Evolutionary conservation across 2,113 vertebrate genomes (phyloP), one percentile per base, ranked within the genome.

Genomic region (Globicephala melas): DNA sequence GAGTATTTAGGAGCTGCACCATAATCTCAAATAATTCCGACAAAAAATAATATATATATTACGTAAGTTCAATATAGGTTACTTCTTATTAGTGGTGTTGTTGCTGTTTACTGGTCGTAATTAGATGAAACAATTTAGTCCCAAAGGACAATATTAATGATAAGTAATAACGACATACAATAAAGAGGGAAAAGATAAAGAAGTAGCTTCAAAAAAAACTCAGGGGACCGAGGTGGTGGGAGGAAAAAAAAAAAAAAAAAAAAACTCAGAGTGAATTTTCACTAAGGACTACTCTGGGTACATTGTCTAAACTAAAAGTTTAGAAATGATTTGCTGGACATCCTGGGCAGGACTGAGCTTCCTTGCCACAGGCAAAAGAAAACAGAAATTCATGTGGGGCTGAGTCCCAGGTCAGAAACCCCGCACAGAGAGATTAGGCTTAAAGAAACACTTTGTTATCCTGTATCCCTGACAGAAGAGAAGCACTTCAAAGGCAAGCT

Each of bases 241-340:
- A 50, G 50, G 0, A 4, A 13, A 50, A 15, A 50, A 47, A 47
- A 50, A 3, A 3, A 0, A 1, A 10, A 47, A 11, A 50, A 50
- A 50, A 50, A 65, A 55, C 12, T 44, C 17, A 63, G 15, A 47
- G 55, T 76, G 26, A 93, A 50, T 65, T 85, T 95, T 91, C 36
- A 33, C 23, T 79, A 33, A 67, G 8, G 17, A 87, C 14, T 28
- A 44, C 2, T 13, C 18, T 13, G 33, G 31, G 20, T 65, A 89
- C 0, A 23, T 53, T 73, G 33, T 58, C 8, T 21, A 73, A 58
- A 82, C 7, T 25, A 38, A 95, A 90, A 83, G 1, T 63, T 92
- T 79, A n/a, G 36, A 80, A 62, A 81, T 4, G 67, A 67, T 74
- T 74, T 83, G 3, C 23, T 76, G 62, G 25, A 33, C 15, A 76